Percentiles rank a stretch among this genome's conserved stretches.
Conservation (phyloP, 23 tunicate genomes). For the Ciona savignyi region DNA sequence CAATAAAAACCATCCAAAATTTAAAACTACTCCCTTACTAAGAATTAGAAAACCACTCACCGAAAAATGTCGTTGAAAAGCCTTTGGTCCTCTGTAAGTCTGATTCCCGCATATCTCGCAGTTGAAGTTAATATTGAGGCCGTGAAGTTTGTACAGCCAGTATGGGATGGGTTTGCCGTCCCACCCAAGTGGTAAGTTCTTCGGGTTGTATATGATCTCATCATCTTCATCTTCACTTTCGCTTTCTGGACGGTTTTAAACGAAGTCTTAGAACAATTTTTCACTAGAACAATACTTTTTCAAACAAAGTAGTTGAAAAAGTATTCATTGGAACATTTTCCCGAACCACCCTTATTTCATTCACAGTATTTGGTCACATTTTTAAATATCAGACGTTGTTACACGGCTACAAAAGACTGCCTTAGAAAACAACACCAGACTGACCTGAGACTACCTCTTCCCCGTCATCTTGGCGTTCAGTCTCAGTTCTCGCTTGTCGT, state of each 20-base stretch:
- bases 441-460: slow-evolving; percentile 73
- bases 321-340: too few relatives aligned
- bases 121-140: slow-evolving; percentile 90
- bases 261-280: too few relatives aligned
- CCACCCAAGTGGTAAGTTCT: slow-evolving; percentile 98
- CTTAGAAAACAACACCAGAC: too few relatives aligned
- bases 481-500: slow-evolving; percentile 90
- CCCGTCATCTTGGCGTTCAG: slow-evolving; percentile 86
- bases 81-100: slow-evolving; percentile 96
- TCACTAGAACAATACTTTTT: too few relatives aligned
- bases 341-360: too few relatives aligned
- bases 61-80: slow-evolving; percentile 93
- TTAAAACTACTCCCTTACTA: not conserved
- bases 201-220: slow-evolving; percentile 95
- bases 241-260: too few relatives aligned
- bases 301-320: too few relatives aligned
- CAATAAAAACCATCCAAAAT: too few relatives aligned
- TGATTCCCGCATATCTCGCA: slow-evolving; percentile 99
- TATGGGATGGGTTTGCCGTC: slow-evolving; percentile 99
- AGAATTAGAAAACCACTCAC: slow-evolving; percentile 6
- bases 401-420: too few relatives aligned
- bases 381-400: too few relatives aligned
- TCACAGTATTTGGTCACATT: too few relatives aligned
- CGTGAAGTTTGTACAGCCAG: slow-evolving; percentile 97
- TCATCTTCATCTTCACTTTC: slow-evolving; percentile 97